Base-by-base conservation (phyloP, 2,888 invertebrate genomes). In the Steinernema hermaphroditum region DNA sequence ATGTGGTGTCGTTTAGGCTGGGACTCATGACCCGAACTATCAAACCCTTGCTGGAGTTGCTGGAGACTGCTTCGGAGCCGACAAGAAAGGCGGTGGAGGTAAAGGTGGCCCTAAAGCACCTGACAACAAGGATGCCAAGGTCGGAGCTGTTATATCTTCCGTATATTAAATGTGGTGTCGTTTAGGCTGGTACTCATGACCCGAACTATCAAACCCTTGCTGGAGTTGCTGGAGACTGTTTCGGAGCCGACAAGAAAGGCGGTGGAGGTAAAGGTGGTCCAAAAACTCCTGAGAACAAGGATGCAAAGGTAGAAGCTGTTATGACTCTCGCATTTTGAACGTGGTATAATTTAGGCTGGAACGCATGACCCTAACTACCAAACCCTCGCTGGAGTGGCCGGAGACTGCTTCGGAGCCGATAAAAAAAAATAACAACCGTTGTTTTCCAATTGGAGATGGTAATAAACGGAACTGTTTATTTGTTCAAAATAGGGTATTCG, bases 191-290 rank as follows among this genome's bases (percentile, higher is more conserved):
- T n/a, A n/a, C n/a, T n/a, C n/a, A n/a, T n/a, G n/a, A n/a, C n/a
- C n/a, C n/a, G n/a, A n/a, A n/a, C n/a, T n/a, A 37, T 12, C 37
- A 37, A 37, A 37, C 37, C 37, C 37, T 37, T 4, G 37, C 37
- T 37, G 37, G 32, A 41, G 69, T 24, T 19, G 69, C 32, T 6
- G 43, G 43, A 6, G 57, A 22, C 24, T 19, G 14, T 24, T 44
- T 49, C 34, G 70, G 70, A n/a, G 46, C 12, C 2, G 70, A 70
- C 70, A 70, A 46, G 46, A 70, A 70, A 24, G 24, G 16, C 46
- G 37, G 6, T 12, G 37, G 37, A 37, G 37, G 37, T 8, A 29
- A 16, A 12, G 69, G n/a, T 19, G 22, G 22, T 1, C 69, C 69
- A 19, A 37, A 69, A 37, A 41, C 16, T 0, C 34, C 69, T 6